Conservation (phyloP, 2,797 vertebrate species). For the Alfaro cultratus region DNA sequence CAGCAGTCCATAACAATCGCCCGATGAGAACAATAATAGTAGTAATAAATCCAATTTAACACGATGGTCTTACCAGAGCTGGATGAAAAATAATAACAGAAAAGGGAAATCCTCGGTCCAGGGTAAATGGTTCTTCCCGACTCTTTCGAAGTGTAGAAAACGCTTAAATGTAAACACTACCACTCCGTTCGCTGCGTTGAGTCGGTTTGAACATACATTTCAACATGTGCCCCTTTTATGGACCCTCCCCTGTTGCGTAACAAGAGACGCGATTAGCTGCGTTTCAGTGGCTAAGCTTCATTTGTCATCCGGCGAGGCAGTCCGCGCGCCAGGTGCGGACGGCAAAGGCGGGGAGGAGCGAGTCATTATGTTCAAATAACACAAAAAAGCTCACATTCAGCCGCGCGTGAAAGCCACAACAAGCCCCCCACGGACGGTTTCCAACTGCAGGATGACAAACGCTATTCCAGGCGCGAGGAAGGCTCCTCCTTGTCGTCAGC, state of each 20-base stretch:
- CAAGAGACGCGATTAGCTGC: constrained; percentile 35
- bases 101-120: background rate
- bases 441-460: background rate
- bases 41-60: background rate
- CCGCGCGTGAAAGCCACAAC: background rate
- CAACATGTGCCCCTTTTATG: constrained; percentile 8
- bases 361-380: background rate
- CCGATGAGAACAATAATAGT: background rate
- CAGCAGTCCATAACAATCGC: background rate
- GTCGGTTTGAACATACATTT: constrained; percentile 6
- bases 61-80: constrained; percentile 44
- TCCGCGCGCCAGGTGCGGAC: background rate
- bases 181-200: constrained; percentile 15
- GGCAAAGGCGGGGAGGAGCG: too few relatives aligned
- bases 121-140: background rate
- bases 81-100: background rate
- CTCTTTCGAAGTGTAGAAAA: background rate
- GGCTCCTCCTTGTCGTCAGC: background rate
- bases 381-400: background rate
- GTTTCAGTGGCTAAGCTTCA: background rate
- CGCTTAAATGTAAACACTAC: constrained; percentile 4
- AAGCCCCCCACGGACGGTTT: background rate
- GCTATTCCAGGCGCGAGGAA: background rate
- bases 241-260: constrained; percentile 75
- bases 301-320: background rate